Conservation (phyloP, 1,140 invertebrate species). For the Chlorops oryzae region DNA sequence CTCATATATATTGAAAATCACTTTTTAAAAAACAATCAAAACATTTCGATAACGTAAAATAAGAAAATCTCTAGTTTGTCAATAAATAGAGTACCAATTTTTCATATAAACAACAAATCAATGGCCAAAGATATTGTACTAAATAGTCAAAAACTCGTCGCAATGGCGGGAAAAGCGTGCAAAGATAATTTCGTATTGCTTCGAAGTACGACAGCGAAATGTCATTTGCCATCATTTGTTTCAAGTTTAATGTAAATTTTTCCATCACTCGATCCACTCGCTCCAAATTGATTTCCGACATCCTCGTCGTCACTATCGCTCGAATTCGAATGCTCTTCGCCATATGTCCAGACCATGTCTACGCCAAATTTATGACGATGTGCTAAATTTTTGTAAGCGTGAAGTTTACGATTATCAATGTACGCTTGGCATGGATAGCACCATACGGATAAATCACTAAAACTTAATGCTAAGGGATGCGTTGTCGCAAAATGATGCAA, state of each 20-base stretch:
- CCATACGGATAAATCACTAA: conserved; percentile 81
- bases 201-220: conserved; percentile 27
- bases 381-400: conserved; percentile 63
- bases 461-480: conserved; percentile 72
- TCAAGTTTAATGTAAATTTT: conserved; percentile 18
- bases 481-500: conserved; percentile 53
- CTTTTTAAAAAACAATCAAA: no score
- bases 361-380: conserved; percentile 67
- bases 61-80: conserved; percentile 25
- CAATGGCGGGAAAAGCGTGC: conserved; percentile 34
- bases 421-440: conserved; percentile 80
- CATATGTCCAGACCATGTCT: conserved; percentile 55
- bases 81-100: conserved; percentile 40
- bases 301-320: conserved; percentile 16
- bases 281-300: neutral
- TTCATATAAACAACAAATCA: conserved; percentile 37
- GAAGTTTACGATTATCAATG: conserved; percentile 66
- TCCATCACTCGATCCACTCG: neutral
- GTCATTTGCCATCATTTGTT: conserved; percentile 38
- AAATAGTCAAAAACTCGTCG: conserved; percentile 33
- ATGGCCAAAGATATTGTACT: conserved; percentile 34
- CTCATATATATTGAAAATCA: no score
- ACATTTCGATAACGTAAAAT: no score
- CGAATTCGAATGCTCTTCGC: conserved; percentile 4
- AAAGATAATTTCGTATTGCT: conserved; percentile 34